Evolutionary conservation across 2,797 vertebrate species (phyloP), one percentile per base, ranked within the genome.

Genomic region (Sebastiscus tertius): DNA sequence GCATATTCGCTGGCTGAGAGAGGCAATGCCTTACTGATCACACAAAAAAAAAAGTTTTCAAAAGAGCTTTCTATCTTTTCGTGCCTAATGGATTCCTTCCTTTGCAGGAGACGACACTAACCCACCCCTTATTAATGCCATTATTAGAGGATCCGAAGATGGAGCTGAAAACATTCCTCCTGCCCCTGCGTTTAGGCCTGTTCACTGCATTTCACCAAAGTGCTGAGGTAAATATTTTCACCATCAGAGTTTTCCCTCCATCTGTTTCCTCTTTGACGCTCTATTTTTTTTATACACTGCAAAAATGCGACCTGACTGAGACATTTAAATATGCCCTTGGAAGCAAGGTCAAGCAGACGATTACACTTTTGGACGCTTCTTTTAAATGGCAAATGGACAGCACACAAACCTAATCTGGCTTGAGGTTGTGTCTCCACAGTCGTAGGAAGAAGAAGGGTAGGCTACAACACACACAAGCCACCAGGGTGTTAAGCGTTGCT

Each of bases 171-270:
- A 91, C 91, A 86, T 92, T 91, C 91, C 90, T 94, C 87, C 92
- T 95, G 88, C 86, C 91, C 91, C 92, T 93, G 90, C 92, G 86
- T 94, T 94, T 96, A 96, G 96, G 96, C 95, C 96, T 95, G 94
- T 95, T 96, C 85, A 92, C 94, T 93, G 89, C 93, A 88, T 95
- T 94, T 93, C 95, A 93, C 84, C 94, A 91, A 94, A 95, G 92
- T 94, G 89, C 90, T 90, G 95, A 96, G 96, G 96, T 96, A 96
- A 96, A 96, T 96, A 96, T 95, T 89, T 93, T 90, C 82, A 92
- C 85, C 87, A 89, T 83, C 80, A 89, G 82, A 88, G 85, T 76
- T 89, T 80, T 90, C 75, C 88, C 89, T 88, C 85, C 87, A 88
- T 82, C 87, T 87, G 75, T 82, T 88, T 86, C 83, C 85, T 89